Conservation (phyloP, 2,888 invertebrate genomes). For the Rotaria sp. region DNA sequence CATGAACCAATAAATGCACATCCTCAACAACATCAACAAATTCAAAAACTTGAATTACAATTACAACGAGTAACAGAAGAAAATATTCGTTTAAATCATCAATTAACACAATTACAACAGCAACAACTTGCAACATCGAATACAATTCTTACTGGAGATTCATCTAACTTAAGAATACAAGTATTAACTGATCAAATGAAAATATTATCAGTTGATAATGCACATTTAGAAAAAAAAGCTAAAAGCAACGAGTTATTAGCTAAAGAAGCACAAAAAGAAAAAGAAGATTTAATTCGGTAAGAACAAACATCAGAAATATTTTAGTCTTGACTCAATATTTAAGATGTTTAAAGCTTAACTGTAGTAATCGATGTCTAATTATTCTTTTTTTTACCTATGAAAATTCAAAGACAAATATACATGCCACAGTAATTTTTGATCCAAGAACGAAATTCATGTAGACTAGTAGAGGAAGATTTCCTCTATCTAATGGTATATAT, state of each 20-base stretch:
- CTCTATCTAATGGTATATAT: no score
- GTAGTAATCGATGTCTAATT: no score
- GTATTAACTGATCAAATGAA: neutral
- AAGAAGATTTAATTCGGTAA: conserved; percentile 5
- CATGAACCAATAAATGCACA: neutral
- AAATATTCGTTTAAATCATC: neutral
- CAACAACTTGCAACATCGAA: neutral
- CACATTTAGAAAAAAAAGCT: neutral
- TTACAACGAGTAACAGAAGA: neutral
- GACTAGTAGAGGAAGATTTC: no score
- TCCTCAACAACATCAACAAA: neutral
- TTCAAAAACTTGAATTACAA: neutral
- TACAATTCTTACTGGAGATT: neutral
- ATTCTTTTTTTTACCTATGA: no score
- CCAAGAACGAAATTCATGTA: no score
- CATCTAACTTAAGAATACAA: neutral
- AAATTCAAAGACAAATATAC: no score
- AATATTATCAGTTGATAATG: neutral
- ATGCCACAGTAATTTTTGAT: no score
- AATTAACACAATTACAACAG: neutral
- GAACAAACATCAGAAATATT: no score
- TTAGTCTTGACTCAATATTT: no score
- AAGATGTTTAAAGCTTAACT: no score
- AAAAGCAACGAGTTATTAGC: neutral
- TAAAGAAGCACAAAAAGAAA: conserved; percentile 22